Evolutionary conservation across 1,140 invertebrate genomes (phyloP), one percentile per base, ranked within the genome.

Genomic region (Asbolus verrucosus): DNA sequence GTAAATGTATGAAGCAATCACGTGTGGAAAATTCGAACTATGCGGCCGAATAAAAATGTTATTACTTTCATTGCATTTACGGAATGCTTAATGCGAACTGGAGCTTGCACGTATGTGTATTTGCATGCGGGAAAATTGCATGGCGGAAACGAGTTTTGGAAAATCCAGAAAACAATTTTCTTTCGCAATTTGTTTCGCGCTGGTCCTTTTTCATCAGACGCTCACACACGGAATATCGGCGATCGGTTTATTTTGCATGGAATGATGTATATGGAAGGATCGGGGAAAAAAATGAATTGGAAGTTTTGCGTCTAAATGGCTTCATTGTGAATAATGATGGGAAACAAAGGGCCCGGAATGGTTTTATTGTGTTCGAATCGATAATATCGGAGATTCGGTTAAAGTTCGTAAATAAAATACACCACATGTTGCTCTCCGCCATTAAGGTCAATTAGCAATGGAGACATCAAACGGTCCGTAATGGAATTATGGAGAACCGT

Each of bases 401-500:
- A 19, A 54, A 54, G 21, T 54, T 27, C 21, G 18, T 27, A 54
- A 54, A 54, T 54, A 54, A 54, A 54, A 54, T 54, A 54, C 65
- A 14, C 31, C 65, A 67, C 65, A 59, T 67, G 65, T 59, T 67
- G 46, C 24, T 67, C 41, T 50, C 16, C 11, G 24, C 27, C 19
- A 67, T 67, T 67, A 67, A 41, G 46, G 39, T 54, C 41, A 67
- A 67, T 67, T 67, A 67, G 43, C 18, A 46, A 59, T 15, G 27
- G 39, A 31, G 43, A 59, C 46, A 67, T 67, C 41, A 50, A 67
- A 67, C 65, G 65, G 33, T 19, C 46, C 41, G 46, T 50, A 67
- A 67, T 67, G 41, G 54, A 67, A 67, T 67, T 67, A 67, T 54
- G 61, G 61, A 38, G n/a, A 18, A 46, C 24, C 65, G 41, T 67